Evolutionary conservation across 2,797 vertebrate species (phyloP).

Genomic region (Neostethus bicornis): DNA sequence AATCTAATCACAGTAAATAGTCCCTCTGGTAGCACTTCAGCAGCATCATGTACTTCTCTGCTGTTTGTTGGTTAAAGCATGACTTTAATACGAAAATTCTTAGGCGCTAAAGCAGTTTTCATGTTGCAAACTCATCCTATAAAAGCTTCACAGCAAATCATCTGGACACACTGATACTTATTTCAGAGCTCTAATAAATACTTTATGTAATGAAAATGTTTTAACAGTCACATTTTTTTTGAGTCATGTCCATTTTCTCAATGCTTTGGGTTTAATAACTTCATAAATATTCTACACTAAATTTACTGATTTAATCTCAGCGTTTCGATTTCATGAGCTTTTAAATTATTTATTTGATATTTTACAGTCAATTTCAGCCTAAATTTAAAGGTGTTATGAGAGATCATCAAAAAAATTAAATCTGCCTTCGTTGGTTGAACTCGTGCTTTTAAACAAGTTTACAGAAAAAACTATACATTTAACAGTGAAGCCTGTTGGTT

Average conservation of each 20-base stretch:
- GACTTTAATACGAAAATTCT: neutral
- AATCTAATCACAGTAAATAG: slow-evolving; percentile 7
- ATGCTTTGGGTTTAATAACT: neutral
- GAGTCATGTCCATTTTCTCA: too few species aligned
- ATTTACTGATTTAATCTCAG: neutral
- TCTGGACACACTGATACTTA: neutral
- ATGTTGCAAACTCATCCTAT: neutral
- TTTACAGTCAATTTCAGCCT: slow-evolving; percentile 22
- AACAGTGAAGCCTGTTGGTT: too few species aligned
- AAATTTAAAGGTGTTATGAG: slow-evolving; percentile 56
- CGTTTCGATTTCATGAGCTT: slow-evolving; percentile 12
- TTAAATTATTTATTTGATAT: slow-evolving; percentile 1
- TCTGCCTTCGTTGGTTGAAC: too few species aligned
- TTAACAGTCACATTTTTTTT: neutral
- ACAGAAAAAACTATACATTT: too few species aligned
- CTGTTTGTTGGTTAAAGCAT: slow-evolving; percentile 6
- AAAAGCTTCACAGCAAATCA: neutral
- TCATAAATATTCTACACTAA: neutral
- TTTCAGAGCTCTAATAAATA: neutral
- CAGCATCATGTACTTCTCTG: slow-evolving; percentile 7
- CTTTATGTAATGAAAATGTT: neutral
- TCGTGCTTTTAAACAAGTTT: too few species aligned
- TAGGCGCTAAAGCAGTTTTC: slow-evolving; percentile 2
- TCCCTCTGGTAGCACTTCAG: neutral
- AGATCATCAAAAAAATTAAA: too few species aligned